These are phyloP conservation scores for Columba janthina DNA, from an alignment of 2,113 vertebrate genomes.

Conservation along the genomic window DNA sequence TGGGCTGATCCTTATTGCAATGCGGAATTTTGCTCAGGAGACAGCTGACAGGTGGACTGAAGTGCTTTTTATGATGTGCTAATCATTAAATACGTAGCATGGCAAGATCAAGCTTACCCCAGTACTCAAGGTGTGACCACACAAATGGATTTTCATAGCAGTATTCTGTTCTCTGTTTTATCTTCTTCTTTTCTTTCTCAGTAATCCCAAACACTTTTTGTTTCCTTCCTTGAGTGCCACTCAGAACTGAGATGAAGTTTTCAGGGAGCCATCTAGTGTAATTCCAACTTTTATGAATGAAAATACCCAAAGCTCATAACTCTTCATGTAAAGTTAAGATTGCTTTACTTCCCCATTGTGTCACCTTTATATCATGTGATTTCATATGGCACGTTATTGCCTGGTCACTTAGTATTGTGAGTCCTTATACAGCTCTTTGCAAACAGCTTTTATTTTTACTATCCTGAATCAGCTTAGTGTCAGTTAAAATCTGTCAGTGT, in stretches of 20 bases:
- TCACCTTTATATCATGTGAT: not conserved
- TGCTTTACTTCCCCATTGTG: not conserved
- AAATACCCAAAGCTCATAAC: not conserved
- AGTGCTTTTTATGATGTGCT: not conserved
- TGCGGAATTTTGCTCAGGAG: not conserved
- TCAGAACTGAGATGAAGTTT: not conserved
- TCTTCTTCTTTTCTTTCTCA: not conserved
- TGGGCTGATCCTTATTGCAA: not conserved
- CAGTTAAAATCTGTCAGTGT: not conserved
- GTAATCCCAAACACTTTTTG: not conserved
- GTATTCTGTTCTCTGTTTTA: not conserved
- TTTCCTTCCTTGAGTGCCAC: not conserved
- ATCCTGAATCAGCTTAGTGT: not conserved
- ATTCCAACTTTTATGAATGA: not conserved
- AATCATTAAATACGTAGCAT: not conserved
- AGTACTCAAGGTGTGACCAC: not conserved
- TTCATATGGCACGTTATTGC: not conserved
- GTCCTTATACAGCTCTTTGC: not conserved
- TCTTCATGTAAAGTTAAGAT: not conserved
- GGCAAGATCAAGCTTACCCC: not conserved
- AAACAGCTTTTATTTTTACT: not conserved
- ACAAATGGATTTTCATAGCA: not conserved
- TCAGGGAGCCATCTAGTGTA: not conserved
- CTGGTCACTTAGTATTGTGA: not conserved
- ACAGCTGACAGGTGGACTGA: rapidly evolving